Evolutionary conservation across 1,140 invertebrate genomes (phyloP).

Genomic region (Gryllus bimaculatus): DNA sequence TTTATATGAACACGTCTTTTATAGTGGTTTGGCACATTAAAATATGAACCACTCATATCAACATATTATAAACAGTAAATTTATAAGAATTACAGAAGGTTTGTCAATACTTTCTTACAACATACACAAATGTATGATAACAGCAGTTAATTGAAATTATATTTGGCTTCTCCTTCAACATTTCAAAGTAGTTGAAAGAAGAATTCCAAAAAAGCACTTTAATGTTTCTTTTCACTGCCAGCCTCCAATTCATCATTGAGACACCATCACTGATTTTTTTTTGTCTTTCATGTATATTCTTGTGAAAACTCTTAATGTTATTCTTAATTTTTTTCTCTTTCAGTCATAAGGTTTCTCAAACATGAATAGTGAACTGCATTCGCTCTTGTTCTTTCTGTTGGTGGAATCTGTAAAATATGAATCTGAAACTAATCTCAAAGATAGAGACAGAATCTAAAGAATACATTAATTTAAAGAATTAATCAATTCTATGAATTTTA

Average conservation of each 20-base stretch:
- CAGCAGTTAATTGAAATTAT: not conserved
- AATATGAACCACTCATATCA: not conserved
- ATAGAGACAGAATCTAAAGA: not conserved
- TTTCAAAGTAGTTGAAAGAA: not conserved
- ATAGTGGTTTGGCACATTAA: not conserved
- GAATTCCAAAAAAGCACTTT: not conserved
- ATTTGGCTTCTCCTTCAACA: not conserved
- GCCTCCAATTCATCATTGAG: too few relatives aligned
- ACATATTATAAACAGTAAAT: not conserved
- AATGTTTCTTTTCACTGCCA: too few relatives aligned
- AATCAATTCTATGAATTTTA: not conserved
- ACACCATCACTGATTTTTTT: too few relatives aligned
- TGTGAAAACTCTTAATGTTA: not conserved
- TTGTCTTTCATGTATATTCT: too few relatives aligned
- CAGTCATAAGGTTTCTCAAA: not conserved
- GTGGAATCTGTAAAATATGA: slow-evolving; percentile 10
- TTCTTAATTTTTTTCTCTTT: not conserved
- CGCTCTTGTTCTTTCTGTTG: slow-evolving; percentile 11
- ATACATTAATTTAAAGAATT: not conserved
- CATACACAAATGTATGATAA: not conserved
- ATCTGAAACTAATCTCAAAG: not conserved
- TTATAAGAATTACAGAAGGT: not conserved
- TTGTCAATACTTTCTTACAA: not conserved
- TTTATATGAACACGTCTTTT: not conserved
- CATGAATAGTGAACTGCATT: slow-evolving; percentile 12